Conservation (phyloP, 1,140 invertebrate species). For the Drosophila prosaltans region DNA sequence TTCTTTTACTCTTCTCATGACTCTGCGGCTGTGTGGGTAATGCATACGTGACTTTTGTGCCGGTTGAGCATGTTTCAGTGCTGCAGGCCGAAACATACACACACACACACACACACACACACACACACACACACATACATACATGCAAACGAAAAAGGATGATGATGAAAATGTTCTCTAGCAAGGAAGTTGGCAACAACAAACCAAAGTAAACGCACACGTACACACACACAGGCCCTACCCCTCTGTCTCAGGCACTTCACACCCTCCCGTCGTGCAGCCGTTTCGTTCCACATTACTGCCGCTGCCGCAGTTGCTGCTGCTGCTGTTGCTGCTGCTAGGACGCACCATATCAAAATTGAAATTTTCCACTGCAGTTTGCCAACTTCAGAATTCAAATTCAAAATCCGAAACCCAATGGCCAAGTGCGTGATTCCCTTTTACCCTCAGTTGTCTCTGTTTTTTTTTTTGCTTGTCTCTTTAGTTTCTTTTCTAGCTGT, state of each 20-base stretch:
- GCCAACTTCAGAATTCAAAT: constrained; percentile 49
- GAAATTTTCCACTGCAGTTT: constrained; percentile 75
- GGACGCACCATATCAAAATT: constrained; percentile 65
- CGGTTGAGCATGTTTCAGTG: constrained; percentile 61
- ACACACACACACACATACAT: constrained; percentile 18
- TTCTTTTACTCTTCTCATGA: constrained; percentile 2
- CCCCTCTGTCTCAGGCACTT: constrained; percentile 11
- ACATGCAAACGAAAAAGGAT: constrained; percentile 37
- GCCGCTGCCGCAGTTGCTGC: constrained; percentile 31
- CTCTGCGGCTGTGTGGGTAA: constrained; percentile 32
- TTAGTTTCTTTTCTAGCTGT: background rate
- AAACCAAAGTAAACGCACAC: constrained; percentile 43
- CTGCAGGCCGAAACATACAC: constrained; percentile 45
- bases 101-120: constrained; percentile 10
- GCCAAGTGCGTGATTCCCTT: constrained; percentile 9
- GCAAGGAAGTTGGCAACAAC: constrained; percentile 41
- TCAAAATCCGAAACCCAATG: constrained; percentile 9
- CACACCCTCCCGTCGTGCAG: constrained; percentile 31
- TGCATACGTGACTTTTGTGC: constrained; percentile 75
- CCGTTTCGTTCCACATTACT: constrained; percentile 29
- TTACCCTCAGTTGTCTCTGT: background rate
- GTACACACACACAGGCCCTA: constrained; percentile 21
- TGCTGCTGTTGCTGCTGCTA: constrained; percentile 38
- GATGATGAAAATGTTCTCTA: constrained; percentile 74
- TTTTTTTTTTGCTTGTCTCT: background rate